Percentiles rank a stretch among this genome's conserved stretches.
Evolutionary conservation across 2,888 invertebrate species (phyloP).

Genomic region (Leptinotarsa rubiginosa): DNA sequence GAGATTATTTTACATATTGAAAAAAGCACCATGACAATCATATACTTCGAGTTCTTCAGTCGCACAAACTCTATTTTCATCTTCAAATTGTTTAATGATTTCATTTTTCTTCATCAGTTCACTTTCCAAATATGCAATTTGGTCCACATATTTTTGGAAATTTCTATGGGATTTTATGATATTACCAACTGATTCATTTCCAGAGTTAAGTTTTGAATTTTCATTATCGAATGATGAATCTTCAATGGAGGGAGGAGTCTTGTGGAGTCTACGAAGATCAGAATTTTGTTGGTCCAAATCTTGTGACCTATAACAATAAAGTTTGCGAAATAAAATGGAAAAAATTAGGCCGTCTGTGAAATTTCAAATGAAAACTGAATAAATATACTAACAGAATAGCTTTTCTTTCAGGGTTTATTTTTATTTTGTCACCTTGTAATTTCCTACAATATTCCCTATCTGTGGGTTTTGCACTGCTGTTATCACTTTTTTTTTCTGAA

Average conservation of each 20-base stretch:
- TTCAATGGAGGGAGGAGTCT: slow-evolving; percentile 72
- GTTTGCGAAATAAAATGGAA: not conserved
- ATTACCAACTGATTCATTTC: slow-evolving; percentile 80
- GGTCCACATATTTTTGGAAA: slow-evolving; percentile 71
- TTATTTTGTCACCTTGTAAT: slow-evolving; percentile 76
- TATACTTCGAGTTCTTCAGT: not conserved
- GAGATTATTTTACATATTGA: slow-evolving; percentile 13
- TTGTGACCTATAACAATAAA: slow-evolving; percentile 67
- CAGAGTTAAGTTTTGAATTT: slow-evolving; percentile 71
- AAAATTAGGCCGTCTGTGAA: not conserved
- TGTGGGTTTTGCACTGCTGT: slow-evolving; percentile 79
- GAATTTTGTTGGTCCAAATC: slow-evolving; percentile 75
- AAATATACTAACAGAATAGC: slow-evolving; percentile 60
- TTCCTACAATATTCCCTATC: slow-evolving; percentile 87
- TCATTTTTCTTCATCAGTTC: slow-evolving; percentile 72
- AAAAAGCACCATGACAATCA: not conserved
- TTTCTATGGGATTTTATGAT: slow-evolving; percentile 70
- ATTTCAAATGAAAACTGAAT: not conserved
- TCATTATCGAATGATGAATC: slow-evolving; percentile 72
- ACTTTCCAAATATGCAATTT: slow-evolving; percentile 73
- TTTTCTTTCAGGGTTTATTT: slow-evolving; percentile 75
- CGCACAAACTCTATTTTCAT: slow-evolving; percentile 17
- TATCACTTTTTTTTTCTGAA: slow-evolving; percentile 79
- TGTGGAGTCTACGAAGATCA: slow-evolving; percentile 80
- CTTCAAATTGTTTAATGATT: slow-evolving; percentile 71